These are phyloP conservation scores for Xiphorhynchus erythropygius DNA, from an alignment of 2,797 vertebrate species.

Conservation along the genomic window DNA sequence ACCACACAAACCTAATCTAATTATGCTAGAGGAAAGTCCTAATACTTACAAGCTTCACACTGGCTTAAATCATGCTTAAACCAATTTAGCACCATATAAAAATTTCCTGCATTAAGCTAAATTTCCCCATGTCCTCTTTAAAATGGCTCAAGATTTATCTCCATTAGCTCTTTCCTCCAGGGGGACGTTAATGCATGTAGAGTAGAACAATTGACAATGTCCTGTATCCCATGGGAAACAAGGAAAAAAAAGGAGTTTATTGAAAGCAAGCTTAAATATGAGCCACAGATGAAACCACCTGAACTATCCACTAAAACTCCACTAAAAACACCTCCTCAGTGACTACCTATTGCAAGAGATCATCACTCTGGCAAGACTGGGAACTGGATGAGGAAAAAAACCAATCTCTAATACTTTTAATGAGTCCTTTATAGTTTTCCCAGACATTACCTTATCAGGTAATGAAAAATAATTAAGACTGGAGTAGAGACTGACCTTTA, in stretches of 20 bases:
- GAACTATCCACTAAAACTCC: background rate
- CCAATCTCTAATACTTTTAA: background rate
- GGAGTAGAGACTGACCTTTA: background rate
- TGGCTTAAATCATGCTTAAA: constrained; percentile 27
- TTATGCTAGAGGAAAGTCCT: background rate
- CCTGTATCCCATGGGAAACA: background rate
- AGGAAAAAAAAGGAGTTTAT: background rate
- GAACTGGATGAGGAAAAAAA: background rate
- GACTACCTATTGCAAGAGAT: background rate
- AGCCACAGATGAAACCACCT: background rate
- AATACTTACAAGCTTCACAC: background rate
- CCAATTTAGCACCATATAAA: background rate
- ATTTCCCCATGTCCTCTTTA: background rate
- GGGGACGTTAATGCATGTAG: background rate
- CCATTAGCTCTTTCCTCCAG: background rate
- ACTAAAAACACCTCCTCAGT: background rate
- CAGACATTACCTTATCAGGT: background rate
- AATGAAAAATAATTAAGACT: background rate
- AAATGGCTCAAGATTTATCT: background rate
- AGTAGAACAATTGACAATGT: background rate
- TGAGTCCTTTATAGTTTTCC: background rate
- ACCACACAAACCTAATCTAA: background rate
- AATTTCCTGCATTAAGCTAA: background rate
- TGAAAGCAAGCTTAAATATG: background rate
- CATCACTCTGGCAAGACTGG: rapidly evolving